Conservation (phyloP, 2,797 vertebrate species). For the Tachyglossus aculeatus region DNA sequence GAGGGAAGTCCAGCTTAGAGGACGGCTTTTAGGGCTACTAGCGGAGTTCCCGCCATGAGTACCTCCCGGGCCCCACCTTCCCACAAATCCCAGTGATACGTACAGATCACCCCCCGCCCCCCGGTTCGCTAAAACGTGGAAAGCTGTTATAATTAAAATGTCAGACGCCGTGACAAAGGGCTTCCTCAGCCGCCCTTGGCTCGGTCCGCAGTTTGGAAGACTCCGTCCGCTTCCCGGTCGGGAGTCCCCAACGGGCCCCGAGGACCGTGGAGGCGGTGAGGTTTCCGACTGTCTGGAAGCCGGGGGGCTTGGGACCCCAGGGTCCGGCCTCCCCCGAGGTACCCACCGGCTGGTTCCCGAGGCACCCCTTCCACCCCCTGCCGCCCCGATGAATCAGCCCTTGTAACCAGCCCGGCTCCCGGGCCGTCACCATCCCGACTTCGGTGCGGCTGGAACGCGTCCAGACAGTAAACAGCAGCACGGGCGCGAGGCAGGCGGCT, state of each 20-base stretch:
- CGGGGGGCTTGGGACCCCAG: too few relatives aligned
- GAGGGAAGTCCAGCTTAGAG: too few relatives aligned
- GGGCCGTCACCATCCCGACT: slow-evolving; percentile 37
- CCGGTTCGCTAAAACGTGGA: too few relatives aligned
- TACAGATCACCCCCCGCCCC: background rate
- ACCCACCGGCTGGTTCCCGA: slow-evolving; percentile 46
- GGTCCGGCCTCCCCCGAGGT: too few relatives aligned
- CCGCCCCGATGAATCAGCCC: slow-evolving; percentile 35
- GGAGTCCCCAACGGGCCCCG: too few relatives aligned
- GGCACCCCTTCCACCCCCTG: background rate
- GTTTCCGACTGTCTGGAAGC: too few relatives aligned
- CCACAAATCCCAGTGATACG: background rate
- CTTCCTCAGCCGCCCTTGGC: background rate
- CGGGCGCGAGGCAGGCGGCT: slow-evolving; percentile 17
- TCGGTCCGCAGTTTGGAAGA: slow-evolving; percentile 3
- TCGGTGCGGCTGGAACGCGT: slow-evolving; percentile 40
- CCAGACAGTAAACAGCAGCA: slow-evolving; percentile 45
- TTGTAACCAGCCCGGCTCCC: slow-evolving; percentile 40
- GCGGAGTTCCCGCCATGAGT: slow-evolving; percentile 20
- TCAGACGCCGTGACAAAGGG: background rate
- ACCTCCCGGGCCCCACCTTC: slow-evolving; percentile 16
- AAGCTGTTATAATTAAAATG: background rate
- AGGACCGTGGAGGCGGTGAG: too few relatives aligned
- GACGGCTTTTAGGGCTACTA: slow-evolving; percentile 24
- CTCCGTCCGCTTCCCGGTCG: too few relatives aligned